Percentiles rank a stretch among this genome's conserved stretches.
Conservation (phyloP, 2,888 invertebrate species). For the Parthenolecanium corni region DNA sequence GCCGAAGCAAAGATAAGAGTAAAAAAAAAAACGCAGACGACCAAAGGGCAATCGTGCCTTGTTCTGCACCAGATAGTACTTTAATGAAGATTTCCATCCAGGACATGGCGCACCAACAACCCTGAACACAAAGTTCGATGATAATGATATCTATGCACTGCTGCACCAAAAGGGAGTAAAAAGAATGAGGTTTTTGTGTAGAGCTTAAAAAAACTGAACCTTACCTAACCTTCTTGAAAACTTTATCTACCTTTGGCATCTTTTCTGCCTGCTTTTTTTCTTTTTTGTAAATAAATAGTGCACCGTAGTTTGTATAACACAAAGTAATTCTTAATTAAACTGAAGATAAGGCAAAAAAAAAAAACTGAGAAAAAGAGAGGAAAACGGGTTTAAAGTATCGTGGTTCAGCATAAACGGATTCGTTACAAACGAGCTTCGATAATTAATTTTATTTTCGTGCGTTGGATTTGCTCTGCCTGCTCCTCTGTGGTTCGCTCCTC, state of each 20-base stretch:
- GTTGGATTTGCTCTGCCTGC: background rate
- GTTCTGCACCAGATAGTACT: conserved; percentile 29
- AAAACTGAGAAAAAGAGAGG: background rate
- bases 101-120: conserved; percentile 28
- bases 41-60: conserved; percentile 29
- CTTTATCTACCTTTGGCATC: conserved; percentile 22
- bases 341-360: conserved; percentile 16
- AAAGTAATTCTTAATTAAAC: conserved; percentile 28
- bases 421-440: conserved; percentile 29
- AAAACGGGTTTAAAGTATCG: conserved; percentile 26
- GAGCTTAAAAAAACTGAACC: background rate
- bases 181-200: conserved; percentile 2
- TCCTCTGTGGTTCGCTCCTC: background rate
- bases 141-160: conserved; percentile 17
- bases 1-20: conserved; percentile 24
- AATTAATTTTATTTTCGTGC: conserved; percentile 26
- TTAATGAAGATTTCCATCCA: conserved; percentile 28
- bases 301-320: conserved; percentile 25
- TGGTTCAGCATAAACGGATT: conserved; percentile 25
- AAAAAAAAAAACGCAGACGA: conserved; percentile 19
- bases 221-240: conserved; percentile 12
- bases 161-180: conserved; percentile 14
- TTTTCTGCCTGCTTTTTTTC: background rate
- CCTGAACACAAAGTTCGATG: conserved; percentile 27
- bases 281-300: conserved; percentile 13